Percentiles rank a stretch among this genome's conserved stretches.
Conservation (phyloP, 2,888 invertebrate species). For the Pseudococcus longispinus region DNA sequence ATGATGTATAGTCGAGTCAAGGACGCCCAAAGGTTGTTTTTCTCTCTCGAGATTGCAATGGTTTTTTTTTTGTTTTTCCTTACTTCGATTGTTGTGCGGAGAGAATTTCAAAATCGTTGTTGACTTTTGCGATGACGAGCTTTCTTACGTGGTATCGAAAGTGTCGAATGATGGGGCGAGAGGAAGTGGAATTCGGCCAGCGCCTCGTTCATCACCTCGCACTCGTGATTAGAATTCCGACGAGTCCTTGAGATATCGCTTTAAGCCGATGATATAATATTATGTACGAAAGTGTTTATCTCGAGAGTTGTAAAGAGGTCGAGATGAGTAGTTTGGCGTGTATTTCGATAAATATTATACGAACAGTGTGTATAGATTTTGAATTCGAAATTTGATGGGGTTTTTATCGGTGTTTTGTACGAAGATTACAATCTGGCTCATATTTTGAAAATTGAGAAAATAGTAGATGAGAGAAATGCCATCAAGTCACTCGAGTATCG, state of each 20-base stretch:
- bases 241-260: not conserved
- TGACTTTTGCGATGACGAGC: slow-evolving; percentile 6
- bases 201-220: not conserved
- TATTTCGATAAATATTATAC: not conserved
- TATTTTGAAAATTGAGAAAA: too few relatives aligned
- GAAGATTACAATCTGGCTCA: too few relatives aligned
- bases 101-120: slow-evolving; percentile 4
- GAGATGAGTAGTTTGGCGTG: not conserved
- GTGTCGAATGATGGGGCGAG: not conserved
- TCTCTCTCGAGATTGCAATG: not conserved
- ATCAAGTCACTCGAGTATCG: not conserved
- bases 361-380: not conserved
- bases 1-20: not conserved
- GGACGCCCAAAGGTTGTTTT: not conserved
- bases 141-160: not conserved
- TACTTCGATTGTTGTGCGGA: not conserved
- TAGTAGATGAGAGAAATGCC: too few relatives aligned
- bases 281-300: not conserved
- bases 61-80: not conserved
- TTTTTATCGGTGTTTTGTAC: too few relatives aligned
- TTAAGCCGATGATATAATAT: not conserved
- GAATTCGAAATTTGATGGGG: not conserved
- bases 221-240: not conserved
- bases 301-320: not conserved
- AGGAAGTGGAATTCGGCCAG: not conserved